A percentile compares a stretch with the other conserved stretches of the same genome.
Conservation (phyloP, 2,113 vertebrate species). For the Cavia aperea region DNA sequence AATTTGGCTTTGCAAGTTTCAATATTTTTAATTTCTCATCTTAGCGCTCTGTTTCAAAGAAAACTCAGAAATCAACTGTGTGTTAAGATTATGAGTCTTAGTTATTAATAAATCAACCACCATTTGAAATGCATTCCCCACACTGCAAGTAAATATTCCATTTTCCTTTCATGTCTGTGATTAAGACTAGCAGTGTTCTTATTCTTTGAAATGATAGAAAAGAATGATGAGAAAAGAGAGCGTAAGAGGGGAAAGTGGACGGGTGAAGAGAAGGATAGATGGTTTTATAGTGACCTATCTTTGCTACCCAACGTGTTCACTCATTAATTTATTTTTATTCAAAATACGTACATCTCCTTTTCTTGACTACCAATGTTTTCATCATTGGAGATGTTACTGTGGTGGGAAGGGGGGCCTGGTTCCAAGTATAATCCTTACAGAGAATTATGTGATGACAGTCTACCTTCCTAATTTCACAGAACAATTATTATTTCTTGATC, state of each 20-base stretch:
- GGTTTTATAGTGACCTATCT: background rate
- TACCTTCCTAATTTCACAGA: background rate
- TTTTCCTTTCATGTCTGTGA: background rate
- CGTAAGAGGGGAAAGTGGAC: background rate
- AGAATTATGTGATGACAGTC: background rate
- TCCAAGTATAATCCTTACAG: background rate
- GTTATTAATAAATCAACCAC: background rate
- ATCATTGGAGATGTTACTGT: background rate
- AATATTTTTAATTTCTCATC: background rate
- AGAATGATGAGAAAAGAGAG: too few species aligned
- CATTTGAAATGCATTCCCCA: background rate
- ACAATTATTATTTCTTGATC: background rate
- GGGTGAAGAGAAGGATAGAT: background rate
- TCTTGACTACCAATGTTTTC: background rate
- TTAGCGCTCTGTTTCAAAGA: background rate
- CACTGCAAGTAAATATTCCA: background rate
- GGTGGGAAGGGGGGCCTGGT: too few species aligned
- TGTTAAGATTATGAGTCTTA: background rate
- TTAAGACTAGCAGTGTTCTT: background rate
- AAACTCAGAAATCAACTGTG: background rate
- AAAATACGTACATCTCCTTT: background rate
- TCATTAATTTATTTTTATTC: background rate
- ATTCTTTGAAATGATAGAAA: background rate
- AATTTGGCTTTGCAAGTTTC: background rate
- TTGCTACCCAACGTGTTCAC: background rate